Conservation (phyloP, 1,140 invertebrate species). For the Aphelenchoides fujianensis region DNA sequence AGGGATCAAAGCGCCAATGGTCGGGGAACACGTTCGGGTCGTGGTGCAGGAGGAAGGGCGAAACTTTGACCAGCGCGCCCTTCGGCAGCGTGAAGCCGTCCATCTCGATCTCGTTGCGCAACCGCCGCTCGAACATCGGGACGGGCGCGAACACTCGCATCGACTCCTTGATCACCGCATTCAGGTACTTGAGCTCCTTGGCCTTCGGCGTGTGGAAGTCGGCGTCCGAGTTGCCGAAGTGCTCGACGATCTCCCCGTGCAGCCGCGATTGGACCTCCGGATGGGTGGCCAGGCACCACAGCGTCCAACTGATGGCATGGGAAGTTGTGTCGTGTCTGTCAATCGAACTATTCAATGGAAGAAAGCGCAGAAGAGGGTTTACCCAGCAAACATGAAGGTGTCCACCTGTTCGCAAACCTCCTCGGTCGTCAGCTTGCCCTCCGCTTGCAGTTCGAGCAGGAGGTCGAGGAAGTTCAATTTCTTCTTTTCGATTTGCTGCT, state of each 20-base stretch:
- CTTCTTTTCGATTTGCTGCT: slow-evolving; percentile 15
- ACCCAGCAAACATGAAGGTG: slow-evolving; percentile 34
- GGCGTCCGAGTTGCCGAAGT: slow-evolving; percentile 26
- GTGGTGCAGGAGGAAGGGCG: slow-evolving; percentile 3
- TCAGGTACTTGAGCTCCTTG: slow-evolving; percentile 21
- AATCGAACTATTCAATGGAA: background rate
- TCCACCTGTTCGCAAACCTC: slow-evolving; percentile 69
- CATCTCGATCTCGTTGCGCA: background rate
- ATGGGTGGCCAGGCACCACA: slow-evolving; percentile 41
- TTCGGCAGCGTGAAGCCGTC: background rate
- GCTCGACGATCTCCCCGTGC: slow-evolving; percentile 30
- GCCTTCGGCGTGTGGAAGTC: background rate
- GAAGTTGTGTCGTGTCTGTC: background rate
- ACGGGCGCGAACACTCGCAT: slow-evolving; percentile 19
- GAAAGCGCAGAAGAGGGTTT: too few relatives aligned
- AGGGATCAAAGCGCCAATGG: slow-evolving; percentile 32
- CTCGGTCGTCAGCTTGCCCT: slow-evolving; percentile 73
- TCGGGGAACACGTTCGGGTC: slow-evolving; percentile 23
- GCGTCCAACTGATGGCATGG: slow-evolving; percentile 14
- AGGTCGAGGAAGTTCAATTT: slow-evolving; percentile 83
- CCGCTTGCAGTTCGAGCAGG: slow-evolving; percentile 72
- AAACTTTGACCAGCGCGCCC: background rate
- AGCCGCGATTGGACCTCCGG: slow-evolving; percentile 36
- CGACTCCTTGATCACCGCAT: background rate
- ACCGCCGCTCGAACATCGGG: slow-evolving; percentile 8